Evolutionary conservation across 2,113 vertebrate genomes (phyloP), one percentile per base, ranked within the genome.

Genomic region (Zosterops borbonicus): DNA sequence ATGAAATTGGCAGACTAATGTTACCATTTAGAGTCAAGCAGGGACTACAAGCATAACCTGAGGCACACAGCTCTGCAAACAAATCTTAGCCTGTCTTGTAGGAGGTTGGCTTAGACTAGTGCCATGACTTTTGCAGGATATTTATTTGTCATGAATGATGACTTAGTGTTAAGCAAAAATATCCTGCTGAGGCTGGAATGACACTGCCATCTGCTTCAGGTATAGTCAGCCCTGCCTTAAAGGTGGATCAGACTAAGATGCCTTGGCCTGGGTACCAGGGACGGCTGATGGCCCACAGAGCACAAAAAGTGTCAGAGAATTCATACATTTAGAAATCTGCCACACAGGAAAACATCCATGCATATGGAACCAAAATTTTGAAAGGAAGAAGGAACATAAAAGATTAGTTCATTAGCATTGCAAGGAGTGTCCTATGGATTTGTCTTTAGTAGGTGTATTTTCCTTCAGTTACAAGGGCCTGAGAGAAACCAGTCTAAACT

Each of bases 1-100:
- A 44, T 87, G 83, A 94, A 96, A 96, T 94, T 93, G 92, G 89
- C 92, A 96, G 87, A 89, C 89, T 94, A 93, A 90, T 87, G 59
- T 83, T 92, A 87, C 73, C 83, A 96, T 94, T 96, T 95, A 96
- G 91, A 94, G 83, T 87, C 89, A 95, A 94, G 92, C 90, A 86
- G 95, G 80, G 89, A 87, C 87, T 90, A 89, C 92, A 92, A 90
- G 88, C 0, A 2, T 71, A 95, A 94, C 89, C 91, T 50, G 90
- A 91, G 78, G 89, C 87, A 87, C 24, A 16, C 16, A 47, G 75
- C 53, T 94, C 86, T 95, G 92, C 80, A 96, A 95, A 94, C 88
- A 95, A 94, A 94, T 71, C 92, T 90, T 31, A 93, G 52, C 55
- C 84, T 92, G 75, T 64, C 82, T 95, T 95, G 92, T 46, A 96